phyloP scores from a whole-genome alignment of 2,888 invertebrate species.

The Mythimna vitellina region DNA sequence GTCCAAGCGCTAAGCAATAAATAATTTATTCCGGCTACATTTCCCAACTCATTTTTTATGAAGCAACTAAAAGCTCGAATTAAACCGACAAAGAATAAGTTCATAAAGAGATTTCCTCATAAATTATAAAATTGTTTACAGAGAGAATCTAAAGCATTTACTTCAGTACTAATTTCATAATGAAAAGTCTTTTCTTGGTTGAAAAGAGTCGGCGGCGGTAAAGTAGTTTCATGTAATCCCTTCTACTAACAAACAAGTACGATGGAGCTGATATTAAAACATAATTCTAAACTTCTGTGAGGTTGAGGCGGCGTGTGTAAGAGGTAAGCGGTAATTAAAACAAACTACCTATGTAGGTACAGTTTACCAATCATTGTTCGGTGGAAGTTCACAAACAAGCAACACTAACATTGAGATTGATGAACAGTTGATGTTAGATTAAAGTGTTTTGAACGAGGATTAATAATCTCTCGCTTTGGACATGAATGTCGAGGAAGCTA shows the following conservation, averaged over 20 bases:
- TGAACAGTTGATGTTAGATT: constrained; percentile 77
- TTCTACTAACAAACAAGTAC: constrained; percentile 26
- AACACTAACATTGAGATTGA: constrained; percentile 79
- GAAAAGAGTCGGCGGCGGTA: constrained; percentile 10
- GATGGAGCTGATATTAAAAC: constrained; percentile 40
- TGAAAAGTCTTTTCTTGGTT: constrained; percentile 26
- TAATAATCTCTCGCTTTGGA: constrained; percentile 80
- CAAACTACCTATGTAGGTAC: constrained; percentile 43
- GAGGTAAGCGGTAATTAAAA: constrained; percentile 55
- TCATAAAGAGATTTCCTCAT: constrained; percentile 50
- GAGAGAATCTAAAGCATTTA: constrained; percentile 40
- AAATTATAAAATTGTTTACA: constrained; percentile 49
- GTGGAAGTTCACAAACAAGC: constrained; percentile 60
- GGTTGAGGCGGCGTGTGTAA: constrained; percentile 33
- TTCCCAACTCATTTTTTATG: constrained; percentile 76
- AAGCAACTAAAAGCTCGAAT: constrained; percentile 72
- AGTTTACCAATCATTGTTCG: constrained; percentile 44
- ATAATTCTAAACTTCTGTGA: constrained; percentile 39
- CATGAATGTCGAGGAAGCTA: constrained; percentile 79
- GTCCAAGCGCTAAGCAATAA: constrained; percentile 75
- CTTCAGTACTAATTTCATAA: constrained; percentile 42
- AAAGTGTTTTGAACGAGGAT: constrained; percentile 82
- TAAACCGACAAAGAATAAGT: constrained; percentile 57
- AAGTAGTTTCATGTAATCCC: constrained; percentile 43
- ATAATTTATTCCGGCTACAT: constrained; percentile 75